These are phyloP conservation scores for Hanleya hanleyi DNA, from an alignment of 2,888 invertebrate species.

Conservation along the genomic window DNA sequence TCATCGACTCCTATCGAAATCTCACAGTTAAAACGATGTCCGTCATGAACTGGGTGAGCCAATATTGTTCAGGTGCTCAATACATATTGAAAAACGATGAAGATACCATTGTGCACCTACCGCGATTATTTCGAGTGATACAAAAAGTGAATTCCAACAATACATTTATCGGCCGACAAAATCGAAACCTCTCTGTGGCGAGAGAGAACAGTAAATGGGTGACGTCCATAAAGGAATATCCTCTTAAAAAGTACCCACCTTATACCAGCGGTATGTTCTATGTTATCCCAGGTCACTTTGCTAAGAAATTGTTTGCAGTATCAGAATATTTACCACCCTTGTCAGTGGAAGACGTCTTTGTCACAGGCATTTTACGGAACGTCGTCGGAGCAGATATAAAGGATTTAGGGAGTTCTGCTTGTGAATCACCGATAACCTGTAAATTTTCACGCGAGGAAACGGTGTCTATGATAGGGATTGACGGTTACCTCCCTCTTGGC, in stretches of 20 bases:
- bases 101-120: constrained; percentile 68
- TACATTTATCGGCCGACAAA: not conserved
- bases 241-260: constrained; percentile 33
- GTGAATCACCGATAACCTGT: no score
- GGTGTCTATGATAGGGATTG: no score
- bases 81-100: constrained; percentile 68
- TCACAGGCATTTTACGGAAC: constrained; percentile 42
- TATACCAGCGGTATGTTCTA: constrained; percentile 42
- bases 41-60: constrained; percentile 61
- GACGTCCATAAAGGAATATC: constrained; percentile 34
- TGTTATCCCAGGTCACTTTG: constrained; percentile 57
- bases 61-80: constrained; percentile 52
- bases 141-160: not conserved
- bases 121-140: constrained; percentile 61
- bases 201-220: constrained; percentile 47
- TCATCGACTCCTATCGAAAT: constrained; percentile 63
- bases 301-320: constrained; percentile 57
- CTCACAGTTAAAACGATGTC: constrained; percentile 66
- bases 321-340: constrained; percentile 74
- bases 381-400: constrained; percentile 14
- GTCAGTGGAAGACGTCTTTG: constrained; percentile 45
- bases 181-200: not conserved
- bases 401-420: no score
- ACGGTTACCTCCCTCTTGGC: no score
- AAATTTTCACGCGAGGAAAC: no score